Evolutionary conservation across 2,888 invertebrate genomes (phyloP).

Genomic region (Muscina levida): DNA sequence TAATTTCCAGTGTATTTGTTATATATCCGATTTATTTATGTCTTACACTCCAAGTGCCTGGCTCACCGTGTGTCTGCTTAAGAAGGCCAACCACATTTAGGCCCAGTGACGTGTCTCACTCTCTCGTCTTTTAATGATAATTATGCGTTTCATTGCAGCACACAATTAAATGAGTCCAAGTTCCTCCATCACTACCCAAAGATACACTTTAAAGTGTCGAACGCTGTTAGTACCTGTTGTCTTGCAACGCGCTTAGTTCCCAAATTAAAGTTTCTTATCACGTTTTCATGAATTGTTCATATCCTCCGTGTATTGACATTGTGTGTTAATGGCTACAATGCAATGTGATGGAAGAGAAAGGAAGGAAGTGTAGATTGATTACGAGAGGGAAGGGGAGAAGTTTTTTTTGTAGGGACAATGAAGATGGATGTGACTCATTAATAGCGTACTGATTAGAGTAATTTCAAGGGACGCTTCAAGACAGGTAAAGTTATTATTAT

Average conservation of each 20-base stretch:
- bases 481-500: no score
- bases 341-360: slow-evolving; percentile 3
- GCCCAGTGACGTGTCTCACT: slow-evolving; percentile 66
- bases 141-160: slow-evolving; percentile 68
- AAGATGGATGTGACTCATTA: background rate
- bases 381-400: no score
- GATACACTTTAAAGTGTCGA: slow-evolving; percentile 17
- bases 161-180: slow-evolving; percentile 65
- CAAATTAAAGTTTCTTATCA: slow-evolving; percentile 18
- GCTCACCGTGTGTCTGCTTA: slow-evolving; percentile 33
- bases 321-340: no score
- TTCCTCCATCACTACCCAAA: background rate
- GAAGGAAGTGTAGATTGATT: slow-evolving; percentile 18
- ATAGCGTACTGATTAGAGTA: background rate
- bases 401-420: no score
- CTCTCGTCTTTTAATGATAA: slow-evolving; percentile 25
- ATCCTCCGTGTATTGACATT: slow-evolving; percentile 23
- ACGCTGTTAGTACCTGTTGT: background rate
- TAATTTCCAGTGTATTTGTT: slow-evolving; percentile 30
- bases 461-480: no score
- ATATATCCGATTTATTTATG: slow-evolving; percentile 26
- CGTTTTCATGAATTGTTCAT: slow-evolving; percentile 13
- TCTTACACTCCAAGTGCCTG: slow-evolving; percentile 17
- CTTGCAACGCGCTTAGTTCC: background rate
- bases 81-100: slow-evolving; percentile 65